Base-by-base conservation (phyloP, 2,113 vertebrate species). In the Lucifuga dentata region DNA sequence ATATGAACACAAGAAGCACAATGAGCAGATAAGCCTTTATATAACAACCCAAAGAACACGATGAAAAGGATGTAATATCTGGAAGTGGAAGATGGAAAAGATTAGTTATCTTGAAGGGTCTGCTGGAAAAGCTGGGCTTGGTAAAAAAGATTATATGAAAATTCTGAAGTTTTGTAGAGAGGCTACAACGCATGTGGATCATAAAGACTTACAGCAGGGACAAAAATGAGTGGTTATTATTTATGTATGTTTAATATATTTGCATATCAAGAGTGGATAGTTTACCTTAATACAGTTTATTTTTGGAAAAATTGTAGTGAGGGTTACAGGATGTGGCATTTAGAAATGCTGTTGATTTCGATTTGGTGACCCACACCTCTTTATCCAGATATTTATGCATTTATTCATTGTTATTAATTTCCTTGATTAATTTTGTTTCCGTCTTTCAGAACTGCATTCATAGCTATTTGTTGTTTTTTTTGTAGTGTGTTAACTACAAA, bases 51-150 rank as follows among this genome's bases (percentile, higher is more conserved):
- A 7, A 67, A 83, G 76, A 80, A 84, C 53, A 71, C 49, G 63
- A 79, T 72, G 59, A 78, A 83, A 83, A 62, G 24, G 60, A 80
- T 67, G 65, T 39, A 64, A 72, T 65, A 71, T 87, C 69, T 76
- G 68, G 61, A 73, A 80, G 68, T 65, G 45, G 65, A 32, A 77
- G 80, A 80, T 76, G 69, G 78, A 65, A 66, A 53, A 75, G 63
- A 88, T 88, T 70, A 53, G 74, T 78, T 80, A 84, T 89, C 80
- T 69, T 19, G 64, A 88, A 71, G 73, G 81, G 67, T 43, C 61
- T 19, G 48, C 35, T 63, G 69, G 63, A 68, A 86, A 59, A 53
- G 74, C 70, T 43, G 20, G 16, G 66, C 55, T 68, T 24, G 35
- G 53, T 45, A 48, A 86, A 78, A 76, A 41, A 67, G 74, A 88